Conservation (phyloP, 1,140 invertebrate species). For the Drosophila santomea region DNA sequence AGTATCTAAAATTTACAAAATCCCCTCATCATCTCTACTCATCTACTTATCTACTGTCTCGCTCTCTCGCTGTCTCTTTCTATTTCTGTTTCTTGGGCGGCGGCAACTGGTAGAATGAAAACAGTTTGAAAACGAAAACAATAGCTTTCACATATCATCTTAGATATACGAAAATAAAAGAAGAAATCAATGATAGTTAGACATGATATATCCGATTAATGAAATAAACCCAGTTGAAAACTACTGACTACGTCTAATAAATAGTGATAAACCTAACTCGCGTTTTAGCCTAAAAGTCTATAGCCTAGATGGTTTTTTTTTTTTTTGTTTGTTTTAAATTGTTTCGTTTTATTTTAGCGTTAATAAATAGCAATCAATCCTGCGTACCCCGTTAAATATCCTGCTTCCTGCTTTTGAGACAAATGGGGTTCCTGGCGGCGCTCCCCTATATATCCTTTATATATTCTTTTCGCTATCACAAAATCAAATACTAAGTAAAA, state of each 20-base stretch:
- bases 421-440: conserved; percentile 12
- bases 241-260: conserved; percentile 41
- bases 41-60: conserved; percentile 15
- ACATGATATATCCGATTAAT: conserved; percentile 28
- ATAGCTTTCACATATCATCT: conserved; percentile 3
- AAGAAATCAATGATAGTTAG: conserved; percentile 21
- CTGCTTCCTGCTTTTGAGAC: conserved; percentile 27
- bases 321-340: background rate
- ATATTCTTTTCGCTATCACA: conserved; percentile 56
- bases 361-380: conserved; percentile 69
- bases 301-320: conserved; percentile 25
- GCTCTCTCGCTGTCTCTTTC: conserved; percentile 18
- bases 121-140: conserved; percentile 46
- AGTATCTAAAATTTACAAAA: conserved; percentile 55
- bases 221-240: conserved; percentile 34
- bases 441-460: conserved; percentile 17
- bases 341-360: conserved; percentile 31
- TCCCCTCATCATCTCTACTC: background rate
- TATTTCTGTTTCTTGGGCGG: conserved; percentile 49
- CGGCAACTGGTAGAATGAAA: conserved; percentile 56
- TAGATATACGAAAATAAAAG: conserved; percentile 23
- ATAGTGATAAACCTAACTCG: conserved; percentile 38
- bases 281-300: conserved; percentile 7
- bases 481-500: conserved; percentile 76
- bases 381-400: conserved; percentile 12